Evolutionary conservation across 2,113 vertebrate genomes (phyloP).

Genomic region (Pluvianellus socialis): DNA sequence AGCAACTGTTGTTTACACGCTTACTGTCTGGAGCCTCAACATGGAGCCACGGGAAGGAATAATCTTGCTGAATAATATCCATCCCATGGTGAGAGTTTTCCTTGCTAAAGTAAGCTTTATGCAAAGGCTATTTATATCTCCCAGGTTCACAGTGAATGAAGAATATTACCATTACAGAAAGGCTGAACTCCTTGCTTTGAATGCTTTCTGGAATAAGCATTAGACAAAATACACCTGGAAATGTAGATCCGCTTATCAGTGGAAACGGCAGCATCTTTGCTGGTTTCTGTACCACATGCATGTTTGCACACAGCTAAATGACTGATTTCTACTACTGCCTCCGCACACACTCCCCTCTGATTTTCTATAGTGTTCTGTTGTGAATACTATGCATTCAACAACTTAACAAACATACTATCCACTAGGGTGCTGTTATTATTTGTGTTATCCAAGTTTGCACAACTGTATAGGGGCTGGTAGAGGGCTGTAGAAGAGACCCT

Average conservation of each 20-base stretch:
- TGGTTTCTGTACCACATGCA: accelerated
- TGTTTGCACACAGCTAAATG: background rate
- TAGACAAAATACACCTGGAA: background rate
- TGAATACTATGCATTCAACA: background rate
- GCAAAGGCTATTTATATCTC: background rate
- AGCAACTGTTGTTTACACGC: conserved; percentile 3
- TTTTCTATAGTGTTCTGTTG: background rate
- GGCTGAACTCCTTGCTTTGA: background rate
- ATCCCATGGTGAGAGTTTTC: background rate
- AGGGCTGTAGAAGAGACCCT: background rate
- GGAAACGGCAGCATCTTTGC: background rate
- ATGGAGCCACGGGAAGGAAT: background rate
- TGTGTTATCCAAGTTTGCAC: background rate
- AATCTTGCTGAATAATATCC: background rate
- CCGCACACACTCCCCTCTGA: accelerated
- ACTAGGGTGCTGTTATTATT: background rate
- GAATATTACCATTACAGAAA: background rate
- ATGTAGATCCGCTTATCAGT: background rate
- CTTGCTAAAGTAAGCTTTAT: background rate
- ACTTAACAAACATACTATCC: background rate
- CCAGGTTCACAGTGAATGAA: background rate
- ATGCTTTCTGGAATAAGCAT: background rate
- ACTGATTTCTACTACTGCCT: accelerated
- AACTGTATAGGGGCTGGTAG: background rate
- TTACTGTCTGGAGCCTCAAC: background rate